phyloP scores from a whole-genome alignment of 2,113 vertebrate species.

The Neofelis nebulosa region DNA sequence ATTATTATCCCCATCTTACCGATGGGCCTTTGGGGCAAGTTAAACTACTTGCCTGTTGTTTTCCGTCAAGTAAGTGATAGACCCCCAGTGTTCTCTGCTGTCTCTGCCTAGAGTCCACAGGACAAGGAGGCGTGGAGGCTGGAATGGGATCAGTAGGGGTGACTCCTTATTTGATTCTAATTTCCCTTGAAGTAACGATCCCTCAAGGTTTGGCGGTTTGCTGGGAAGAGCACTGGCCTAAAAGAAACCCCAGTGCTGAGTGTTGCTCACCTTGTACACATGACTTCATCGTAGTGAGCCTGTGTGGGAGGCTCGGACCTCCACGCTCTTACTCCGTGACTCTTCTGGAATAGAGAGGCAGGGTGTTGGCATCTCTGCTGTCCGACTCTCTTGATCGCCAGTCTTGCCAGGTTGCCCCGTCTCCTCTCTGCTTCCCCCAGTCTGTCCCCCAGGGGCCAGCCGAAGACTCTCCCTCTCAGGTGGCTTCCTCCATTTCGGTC shows the following conservation, averaged over 20 bases:
- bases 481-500: neutral
- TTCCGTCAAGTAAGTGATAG: neutral
- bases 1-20: neutral
- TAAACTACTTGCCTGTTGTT: neutral
- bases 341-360: neutral
- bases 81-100: neutral
- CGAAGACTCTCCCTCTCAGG: neutral
- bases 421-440: neutral
- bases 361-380: neutral
- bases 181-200: neutral
- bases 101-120: neutral
- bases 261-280: neutral
- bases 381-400: neutral
- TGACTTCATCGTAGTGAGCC: neutral
- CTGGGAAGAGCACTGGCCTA: neutral
- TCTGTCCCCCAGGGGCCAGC: neutral
- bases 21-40: neutral
- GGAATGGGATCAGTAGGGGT: rapidly evolving
- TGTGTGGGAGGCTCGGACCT: neutral
- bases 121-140: neutral
- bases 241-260: neutral
- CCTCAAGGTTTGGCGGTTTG: neutral
- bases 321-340: neutral
- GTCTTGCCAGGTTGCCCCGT: neutral
- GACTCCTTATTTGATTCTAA: neutral